Evolutionary conservation across 2,888 invertebrate genomes (phyloP).

Genomic region (Xanthorhoe designata): DNA sequence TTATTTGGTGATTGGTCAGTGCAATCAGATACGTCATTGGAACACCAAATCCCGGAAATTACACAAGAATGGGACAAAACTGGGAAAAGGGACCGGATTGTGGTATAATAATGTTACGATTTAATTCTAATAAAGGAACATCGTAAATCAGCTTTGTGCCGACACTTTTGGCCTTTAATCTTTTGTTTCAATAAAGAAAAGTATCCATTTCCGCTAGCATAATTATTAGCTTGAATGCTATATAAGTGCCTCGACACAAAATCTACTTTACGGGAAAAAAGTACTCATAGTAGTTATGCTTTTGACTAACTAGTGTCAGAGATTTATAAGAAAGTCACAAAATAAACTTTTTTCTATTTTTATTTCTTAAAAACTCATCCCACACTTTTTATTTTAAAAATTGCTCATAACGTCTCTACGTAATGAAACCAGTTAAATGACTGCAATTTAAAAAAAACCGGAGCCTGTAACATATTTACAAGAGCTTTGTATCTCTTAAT

Average conservation of each 20-base stretch:
- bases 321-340: no score
- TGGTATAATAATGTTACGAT: constrained; percentile 32
- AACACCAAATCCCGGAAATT: constrained; percentile 42
- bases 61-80: constrained; percentile 41
- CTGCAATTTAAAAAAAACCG: no score
- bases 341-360: no score
- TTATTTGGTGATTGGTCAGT: constrained; percentile 40
- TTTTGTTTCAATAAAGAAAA: not conserved
- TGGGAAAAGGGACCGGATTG: constrained; percentile 38
- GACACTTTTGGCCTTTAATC: constrained; percentile 8
- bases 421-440: no score
- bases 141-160: constrained; percentile 15
- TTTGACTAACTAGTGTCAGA: no score
- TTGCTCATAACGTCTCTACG: no score
- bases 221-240: not conserved
- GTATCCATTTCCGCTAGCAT: not conserved
- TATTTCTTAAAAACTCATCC: no score
- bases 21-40: constrained; percentile 44
- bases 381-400: no score
- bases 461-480: no score
- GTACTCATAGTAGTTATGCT: no score
- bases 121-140: constrained; percentile 28
- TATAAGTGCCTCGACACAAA: not conserved
- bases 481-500: no score
- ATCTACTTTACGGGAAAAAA: no score